These are phyloP conservation scores for Aphidoletes aphidimyza DNA, from an alignment of 2,888 invertebrate genomes.

Conservation along the genomic window DNA sequence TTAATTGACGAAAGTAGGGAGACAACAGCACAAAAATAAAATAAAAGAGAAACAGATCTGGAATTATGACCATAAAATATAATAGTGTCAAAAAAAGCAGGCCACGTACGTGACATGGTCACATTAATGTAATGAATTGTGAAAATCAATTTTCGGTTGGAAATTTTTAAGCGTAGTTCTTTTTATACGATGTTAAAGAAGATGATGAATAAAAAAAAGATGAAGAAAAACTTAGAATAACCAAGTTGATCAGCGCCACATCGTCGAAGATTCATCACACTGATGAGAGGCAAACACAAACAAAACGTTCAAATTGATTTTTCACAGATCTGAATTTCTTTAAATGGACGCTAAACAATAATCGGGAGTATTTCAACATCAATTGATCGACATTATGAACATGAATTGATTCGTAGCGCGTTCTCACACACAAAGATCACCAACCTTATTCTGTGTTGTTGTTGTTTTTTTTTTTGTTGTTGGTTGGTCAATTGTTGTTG, in stretches of 20 bases:
- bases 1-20: not conserved
- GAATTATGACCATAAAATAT: not conserved
- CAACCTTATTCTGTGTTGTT: not conserved
- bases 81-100: not conserved
- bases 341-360: conserved; percentile 35
- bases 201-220: not conserved
- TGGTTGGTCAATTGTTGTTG: too few relatives aligned
- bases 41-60: too few relatives aligned
- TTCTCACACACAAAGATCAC: not conserved
- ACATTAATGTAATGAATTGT: conserved; percentile 50
- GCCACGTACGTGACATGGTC: conserved; percentile 26
- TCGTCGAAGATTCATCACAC: too few relatives aligned
- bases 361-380: conserved; percentile 17
- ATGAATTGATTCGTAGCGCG: not conserved
- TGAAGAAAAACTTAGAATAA: too few relatives aligned
- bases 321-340: conserved; percentile 49
- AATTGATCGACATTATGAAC: not conserved
- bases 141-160: conserved; percentile 33
- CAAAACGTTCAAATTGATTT: conserved; percentile 30
- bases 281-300: not conserved
- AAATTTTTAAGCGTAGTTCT: not conserved
- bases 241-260: too few relatives aligned
- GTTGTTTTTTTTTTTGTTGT: not conserved
- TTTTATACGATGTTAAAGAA: not conserved
- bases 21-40: not conserved